A percentile compares a stretch with the other conserved stretches of the same genome.
These are phyloP conservation scores for Drosophila melanica DNA, from an alignment of 1,140 invertebrate genomes.

Conservation along the genomic window DNA sequence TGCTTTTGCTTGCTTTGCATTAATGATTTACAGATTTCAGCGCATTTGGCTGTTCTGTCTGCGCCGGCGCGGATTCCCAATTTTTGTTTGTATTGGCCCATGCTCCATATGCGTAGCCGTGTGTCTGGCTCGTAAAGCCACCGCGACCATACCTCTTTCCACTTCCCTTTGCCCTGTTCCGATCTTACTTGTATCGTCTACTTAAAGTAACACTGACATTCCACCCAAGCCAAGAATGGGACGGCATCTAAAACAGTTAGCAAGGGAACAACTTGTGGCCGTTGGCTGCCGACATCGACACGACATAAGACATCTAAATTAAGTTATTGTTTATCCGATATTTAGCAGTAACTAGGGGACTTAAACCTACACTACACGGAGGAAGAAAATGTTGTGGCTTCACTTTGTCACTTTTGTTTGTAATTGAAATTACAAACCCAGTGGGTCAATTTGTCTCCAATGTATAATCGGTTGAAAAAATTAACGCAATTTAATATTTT, in stretches of 20 bases:
- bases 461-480: no score
- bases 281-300: constrained; percentile 65
- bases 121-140: constrained; percentile 1
- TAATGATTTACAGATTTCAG: constrained; percentile 69
- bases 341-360: no score
- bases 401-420: no score
- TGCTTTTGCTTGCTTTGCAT: constrained; percentile 21
- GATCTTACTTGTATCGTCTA: constrained; percentile 18
- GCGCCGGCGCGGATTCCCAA: constrained; percentile 8
- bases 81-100: constrained; percentile 60
- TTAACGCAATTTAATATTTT: no score
- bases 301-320: constrained; percentile 80
- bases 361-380: no score
- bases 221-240: constrained; percentile 62
- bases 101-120: constrained; percentile 56
- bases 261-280: constrained; percentile 10
- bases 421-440: no score
- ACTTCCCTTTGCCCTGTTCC: not conserved
- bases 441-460: no score
- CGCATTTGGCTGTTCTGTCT: constrained; percentile 21
- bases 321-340: constrained; percentile 68
- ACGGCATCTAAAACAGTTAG: constrained; percentile 22
- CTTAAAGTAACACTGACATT: constrained; percentile 61
- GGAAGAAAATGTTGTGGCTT: no score
- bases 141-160: not conserved